Evolutionary conservation across 2,113 vertebrate species (phyloP).

Genomic region (Oncorhynchus gorbuscha): DNA sequence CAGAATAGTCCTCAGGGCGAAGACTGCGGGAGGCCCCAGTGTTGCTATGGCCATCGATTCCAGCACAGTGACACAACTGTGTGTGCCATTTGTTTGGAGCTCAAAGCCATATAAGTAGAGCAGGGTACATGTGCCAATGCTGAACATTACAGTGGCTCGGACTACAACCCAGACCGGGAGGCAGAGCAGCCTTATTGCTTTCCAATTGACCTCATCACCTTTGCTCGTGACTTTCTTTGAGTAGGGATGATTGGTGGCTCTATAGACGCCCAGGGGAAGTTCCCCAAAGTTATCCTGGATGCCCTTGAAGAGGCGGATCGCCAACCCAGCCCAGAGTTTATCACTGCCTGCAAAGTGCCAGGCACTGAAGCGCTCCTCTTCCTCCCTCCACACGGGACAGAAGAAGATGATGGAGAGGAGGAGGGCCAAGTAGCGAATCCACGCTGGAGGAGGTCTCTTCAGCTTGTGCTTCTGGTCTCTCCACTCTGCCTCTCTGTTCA

Average conservation of each 20-base stretch:
- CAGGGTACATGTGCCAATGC: conserved; percentile 34
- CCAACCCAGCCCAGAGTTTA: conserved; percentile 79
- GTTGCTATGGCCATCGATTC: conserved; percentile 55
- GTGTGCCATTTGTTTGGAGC: conserved; percentile 29
- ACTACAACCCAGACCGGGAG: conserved; percentile 51
- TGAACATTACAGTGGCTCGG: conserved; percentile 10
- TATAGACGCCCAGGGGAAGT: conserved; percentile 73
- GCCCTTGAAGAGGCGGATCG: conserved; percentile 73
- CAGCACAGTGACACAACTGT: conserved; percentile 43
- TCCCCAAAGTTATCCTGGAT: conserved; percentile 72
- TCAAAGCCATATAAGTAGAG: conserved; percentile 22
- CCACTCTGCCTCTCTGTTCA: conserved; percentile 24
- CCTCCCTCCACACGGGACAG: conserved; percentile 46
- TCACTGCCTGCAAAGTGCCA: conserved; percentile 80
- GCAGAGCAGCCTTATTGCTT: conserved; percentile 27
- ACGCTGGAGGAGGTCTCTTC: background rate
- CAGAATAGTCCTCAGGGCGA: conserved; percentile 45
- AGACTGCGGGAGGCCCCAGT: conserved; percentile 63
- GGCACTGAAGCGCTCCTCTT: conserved; percentile 70
- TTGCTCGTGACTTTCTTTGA: conserved; percentile 26
- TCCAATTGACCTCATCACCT: conserved; percentile 60
- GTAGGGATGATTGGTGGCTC: conserved; percentile 32
- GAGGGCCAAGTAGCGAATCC: conserved; percentile 27
- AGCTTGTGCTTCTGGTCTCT: conserved; percentile 37
- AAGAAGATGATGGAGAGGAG: conserved; percentile 65